Evolutionary conservation across 2,797 vertebrate species (phyloP), one percentile per base, ranked within the genome.

Genomic region (Psittacula derbiana): DNA sequence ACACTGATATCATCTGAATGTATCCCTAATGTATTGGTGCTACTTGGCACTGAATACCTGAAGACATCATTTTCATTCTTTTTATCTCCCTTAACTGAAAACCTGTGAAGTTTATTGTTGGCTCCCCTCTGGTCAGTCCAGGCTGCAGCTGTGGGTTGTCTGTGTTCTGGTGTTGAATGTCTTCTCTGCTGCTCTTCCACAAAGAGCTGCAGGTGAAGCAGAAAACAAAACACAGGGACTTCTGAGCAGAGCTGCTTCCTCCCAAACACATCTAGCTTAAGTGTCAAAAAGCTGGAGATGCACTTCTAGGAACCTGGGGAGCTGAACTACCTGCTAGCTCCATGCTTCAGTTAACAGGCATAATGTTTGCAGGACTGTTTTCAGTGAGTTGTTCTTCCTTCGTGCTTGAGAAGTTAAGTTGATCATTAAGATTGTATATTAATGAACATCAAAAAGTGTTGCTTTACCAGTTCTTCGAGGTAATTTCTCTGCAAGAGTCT

Each of bases 101-200:
- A 58, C 17, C 6, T 62, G 5, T 53, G 5, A 28, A 47, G 10
- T 16, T 55, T 36, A 30, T 36, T n/a, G 24, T 1, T 52, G 10
- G 9, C 16, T 12, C 1, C 3, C 18, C 11, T 46, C 3, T 27
- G 24, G 14, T 36, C 5, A 2, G 57, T 17, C 27, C 4, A 3
- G 38, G 25, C 41, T 9, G 2, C 21, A 16, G 28, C n/a, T 11
- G 23, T 0, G 4, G 23, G 3, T 16, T n/a, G 11, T 40, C 10
- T 0, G 0, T 23, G 7, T 75, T 41, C 20, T 18, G 0, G 0
- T 49, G 23, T 33, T 66, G 36, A 38, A 21, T 24, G 65, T 18
- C 10, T 83, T 11, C 9, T n/a, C 7, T 10, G 12, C 13, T 44
- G 15, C 23, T 93, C 15, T 24, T 60, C 14, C 1, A 0, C 20